Base-by-base conservation (phyloP, 2,888 invertebrate species). In the Thumatha senex region DNA sequence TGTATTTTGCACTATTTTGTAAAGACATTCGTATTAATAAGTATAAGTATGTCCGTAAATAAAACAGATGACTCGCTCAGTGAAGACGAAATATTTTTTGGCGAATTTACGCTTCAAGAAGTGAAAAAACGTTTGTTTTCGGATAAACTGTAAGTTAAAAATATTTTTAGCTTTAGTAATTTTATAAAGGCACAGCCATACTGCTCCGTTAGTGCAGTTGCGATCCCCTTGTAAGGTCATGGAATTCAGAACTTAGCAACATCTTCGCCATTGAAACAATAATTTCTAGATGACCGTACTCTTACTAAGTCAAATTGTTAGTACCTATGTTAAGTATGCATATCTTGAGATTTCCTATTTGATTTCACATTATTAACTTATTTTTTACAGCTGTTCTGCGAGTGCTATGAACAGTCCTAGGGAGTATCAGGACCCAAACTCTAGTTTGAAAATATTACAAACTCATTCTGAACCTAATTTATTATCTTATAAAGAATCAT, bases 81-180 rank as follows among this genome's bases (percentile, higher is more conserved):
- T 62, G 85, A 86, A 30, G 82, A 84, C 40, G 86, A 86, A 67
- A 67, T 86, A 40, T 83, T 74, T 65, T 73, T 80, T 48, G 86
- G 86, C 30, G 78, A 79, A 43, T 48, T 86, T n/a, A 72, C 81
- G 11, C 51, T 85, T 1, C 78, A 78, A 62, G 86, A 86, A 80
- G 53, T 82, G 8, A 79, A 77, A 58, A 82, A 74, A 61, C 72
- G 63, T 56, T 58, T 84, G 46, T 50, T 76, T 39, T 53, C 69
- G 60, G 64, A 72, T 48, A 63, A 71, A 54, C 58, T 59, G 84
- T 85, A 71, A 77, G 83, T 72, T 50, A 41, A 30, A 14, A 2
- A 13, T 11, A 8, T 14, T 9, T 14, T 14, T 35, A 24, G 5
- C n/a, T 15, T 8, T 18, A 15, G 7, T 31, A 1, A 13, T 12